A percentile compares a stretch with the other conserved stretches of the same genome.
These are phyloP conservation scores for Ceraclea dissimilis DNA, from an alignment of 2,888 invertebrate genomes.

Conservation along the genomic window DNA sequence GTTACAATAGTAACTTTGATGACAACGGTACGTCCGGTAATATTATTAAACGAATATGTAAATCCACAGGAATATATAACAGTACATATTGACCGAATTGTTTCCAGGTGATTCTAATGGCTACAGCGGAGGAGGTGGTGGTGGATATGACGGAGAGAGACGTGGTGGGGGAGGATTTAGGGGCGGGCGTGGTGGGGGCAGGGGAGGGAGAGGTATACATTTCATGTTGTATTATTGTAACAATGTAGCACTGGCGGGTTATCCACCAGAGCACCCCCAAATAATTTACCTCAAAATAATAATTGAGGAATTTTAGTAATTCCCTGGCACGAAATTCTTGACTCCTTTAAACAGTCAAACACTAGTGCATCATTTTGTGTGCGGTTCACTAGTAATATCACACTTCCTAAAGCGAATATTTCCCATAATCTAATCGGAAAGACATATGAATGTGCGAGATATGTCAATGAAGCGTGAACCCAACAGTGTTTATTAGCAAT, in stretches of 20 bases:
- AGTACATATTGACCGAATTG: neutral
- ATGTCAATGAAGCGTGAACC: too few relatives aligned
- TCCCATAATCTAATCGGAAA: too few relatives aligned
- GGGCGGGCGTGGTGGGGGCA: slow-evolving; percentile 15
- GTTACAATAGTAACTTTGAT: slow-evolving; percentile 28
- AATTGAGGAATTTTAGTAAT: too few relatives aligned
- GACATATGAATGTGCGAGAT: too few relatives aligned
- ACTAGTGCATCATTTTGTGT: too few relatives aligned
- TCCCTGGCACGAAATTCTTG: too few relatives aligned
- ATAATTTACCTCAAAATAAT: too few relatives aligned
- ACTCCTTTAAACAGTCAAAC: too few relatives aligned
- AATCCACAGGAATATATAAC: too few relatives aligned
- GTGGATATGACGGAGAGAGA: neutral
- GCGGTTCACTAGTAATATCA: too few relatives aligned
- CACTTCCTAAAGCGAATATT: too few relatives aligned
- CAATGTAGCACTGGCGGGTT: slow-evolving; percentile 12
- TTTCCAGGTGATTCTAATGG: slow-evolving; percentile 1
- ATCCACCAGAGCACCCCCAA: slow-evolving; percentile 11
- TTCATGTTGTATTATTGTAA: neutral
- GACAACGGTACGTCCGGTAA: neutral
- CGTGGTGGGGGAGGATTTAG: slow-evolving; percentile 6
- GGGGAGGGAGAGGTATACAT: slow-evolving; percentile 5
- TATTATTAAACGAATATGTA: neutral
- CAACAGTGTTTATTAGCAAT: too few relatives aligned
- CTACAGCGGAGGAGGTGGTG: slow-evolving; percentile 4